Base-by-base conservation (phyloP, 2,888 invertebrate species). In the Chrysolina haemoptera region DNA sequence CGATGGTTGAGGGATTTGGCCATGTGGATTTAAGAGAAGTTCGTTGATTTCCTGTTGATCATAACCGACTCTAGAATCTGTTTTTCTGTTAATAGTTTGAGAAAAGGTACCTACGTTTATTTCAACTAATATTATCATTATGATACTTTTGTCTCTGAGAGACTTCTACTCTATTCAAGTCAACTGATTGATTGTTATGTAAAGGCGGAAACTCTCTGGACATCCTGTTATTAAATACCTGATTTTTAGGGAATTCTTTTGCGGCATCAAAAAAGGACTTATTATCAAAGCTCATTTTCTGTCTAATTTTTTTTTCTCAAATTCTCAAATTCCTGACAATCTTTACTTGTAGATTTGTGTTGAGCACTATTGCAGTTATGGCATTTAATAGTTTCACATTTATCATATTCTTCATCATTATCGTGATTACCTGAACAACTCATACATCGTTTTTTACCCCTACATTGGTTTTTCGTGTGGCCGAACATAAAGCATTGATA, bases 221-320 rank as follows among this genome's bases (percentile, higher is more conserved):
- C 6, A 2, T 12, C 14, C 48, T 48, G 6, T 48, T 48, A 5
- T n/a, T 6, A 5, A 1, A n/a, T 48, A 2, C 6, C 14, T 68
- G 68, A 9, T 50, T 50, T 68, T 41, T 43, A 27, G 43, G 53
- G 59, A 27, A 48, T 5, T 9, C 20, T 67, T 11, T 43, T 1
- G n/a, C 22, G 3, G 71, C 67, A 14, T 71, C 67, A 62, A 59
- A 66, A 40, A 62, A 72, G 1, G 67, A 68, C 6, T 67, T 43
- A 35, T 72, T 68, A 46, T 72, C 72, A 40, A 69, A 72, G 1
- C 64, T 53, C 64, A 70, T 63, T 35, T 62, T 22, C 22, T 70
- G 16, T 50, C 63, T 72, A 12, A 69, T 73, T n/a, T 64, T 68
- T 55, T 59, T 18, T 71, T 71, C 62, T 8, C 71, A n/a, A n/a